Evolutionary conservation across 2,797 vertebrate genomes (phyloP).

Genomic region (Mionectes olivaceus): DNA sequence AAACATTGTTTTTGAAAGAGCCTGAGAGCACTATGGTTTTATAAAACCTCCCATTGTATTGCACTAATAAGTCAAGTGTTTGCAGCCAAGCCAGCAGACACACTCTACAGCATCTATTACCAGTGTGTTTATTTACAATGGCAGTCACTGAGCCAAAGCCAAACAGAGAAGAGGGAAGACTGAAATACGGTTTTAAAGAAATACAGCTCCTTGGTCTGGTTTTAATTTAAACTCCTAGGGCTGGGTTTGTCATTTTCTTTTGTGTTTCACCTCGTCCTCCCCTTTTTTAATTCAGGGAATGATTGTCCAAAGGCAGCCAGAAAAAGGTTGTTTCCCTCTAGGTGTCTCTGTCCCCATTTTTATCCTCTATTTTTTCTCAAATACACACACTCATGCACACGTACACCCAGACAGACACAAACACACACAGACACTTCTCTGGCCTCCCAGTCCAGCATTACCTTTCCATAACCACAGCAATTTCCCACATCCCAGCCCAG

Average conservation of each 20-base stretch:
- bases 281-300: not conserved
- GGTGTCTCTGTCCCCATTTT: slow-evolving; percentile 30
- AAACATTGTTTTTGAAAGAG: slow-evolving; percentile 13
- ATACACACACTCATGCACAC: not conserved
- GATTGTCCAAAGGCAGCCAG: not conserved
- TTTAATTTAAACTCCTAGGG: slow-evolving; percentile 51
- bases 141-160: not conserved
- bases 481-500: not conserved
- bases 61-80: slow-evolving; percentile 45
- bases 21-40: not conserved
- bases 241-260: not conserved
- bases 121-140: slow-evolving; percentile 43
- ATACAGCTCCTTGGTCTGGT: not conserved
- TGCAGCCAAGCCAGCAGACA: slow-evolving; percentile 12
- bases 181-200: slow-evolving; percentile 26
- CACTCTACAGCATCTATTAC: slow-evolving; percentile 15
- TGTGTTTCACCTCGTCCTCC: not conserved
- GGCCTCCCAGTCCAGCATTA: not conserved
- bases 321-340: slow-evolving; percentile 5
- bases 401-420: fast-evolving
- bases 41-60: slow-evolving; percentile 2
- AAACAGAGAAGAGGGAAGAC: not conserved
- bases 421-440: not conserved
- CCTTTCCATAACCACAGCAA: not conserved
- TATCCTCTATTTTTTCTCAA: not conserved